Conservation (phyloP, 1,140 invertebrate species). For the Drosophila bocqueti region DNA sequence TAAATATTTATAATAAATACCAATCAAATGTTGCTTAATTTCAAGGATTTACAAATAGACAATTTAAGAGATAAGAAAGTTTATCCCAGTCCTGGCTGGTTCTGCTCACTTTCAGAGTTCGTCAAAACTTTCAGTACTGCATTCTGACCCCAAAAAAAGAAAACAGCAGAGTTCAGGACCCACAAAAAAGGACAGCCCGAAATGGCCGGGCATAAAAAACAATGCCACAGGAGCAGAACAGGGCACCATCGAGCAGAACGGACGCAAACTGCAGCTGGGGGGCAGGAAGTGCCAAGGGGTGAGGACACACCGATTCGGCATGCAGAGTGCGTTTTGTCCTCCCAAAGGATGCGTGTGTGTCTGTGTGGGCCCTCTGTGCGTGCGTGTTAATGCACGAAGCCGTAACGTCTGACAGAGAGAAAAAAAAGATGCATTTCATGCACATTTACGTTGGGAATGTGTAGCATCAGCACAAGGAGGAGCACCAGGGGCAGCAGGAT, state of each 20-base stretch:
- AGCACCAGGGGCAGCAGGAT: background rate
- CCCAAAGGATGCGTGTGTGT: conserved; percentile 38
- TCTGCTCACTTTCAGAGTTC: background rate
- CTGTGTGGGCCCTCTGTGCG: conserved; percentile 47
- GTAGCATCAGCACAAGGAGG: conserved; percentile 32
- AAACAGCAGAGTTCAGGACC: background rate
- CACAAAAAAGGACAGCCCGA: conserved; percentile 1
- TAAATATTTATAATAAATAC: background rate
- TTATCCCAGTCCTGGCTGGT: no score
- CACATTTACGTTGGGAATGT: conserved; percentile 55
- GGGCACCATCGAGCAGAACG: conserved; percentile 41
- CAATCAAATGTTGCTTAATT: background rate
- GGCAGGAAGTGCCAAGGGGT: conserved; percentile 9
- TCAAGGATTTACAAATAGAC: background rate
- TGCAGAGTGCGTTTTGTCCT: conserved; percentile 69
- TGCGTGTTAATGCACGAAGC: conserved; percentile 82
- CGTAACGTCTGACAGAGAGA: conserved; percentile 38
- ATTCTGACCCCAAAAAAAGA: conserved; percentile 3
- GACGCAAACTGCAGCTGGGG: conserved; percentile 22
- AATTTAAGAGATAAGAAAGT: accelerated
- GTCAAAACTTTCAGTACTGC: background rate
- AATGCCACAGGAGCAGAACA: conserved; percentile 38
- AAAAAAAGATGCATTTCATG: conserved; percentile 63
- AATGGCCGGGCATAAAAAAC: conserved; percentile 36
- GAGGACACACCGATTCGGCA: conserved; percentile 52